Base-by-base conservation (phyloP, 2,797 vertebrate species). In the Glyptemys insculpta region DNA sequence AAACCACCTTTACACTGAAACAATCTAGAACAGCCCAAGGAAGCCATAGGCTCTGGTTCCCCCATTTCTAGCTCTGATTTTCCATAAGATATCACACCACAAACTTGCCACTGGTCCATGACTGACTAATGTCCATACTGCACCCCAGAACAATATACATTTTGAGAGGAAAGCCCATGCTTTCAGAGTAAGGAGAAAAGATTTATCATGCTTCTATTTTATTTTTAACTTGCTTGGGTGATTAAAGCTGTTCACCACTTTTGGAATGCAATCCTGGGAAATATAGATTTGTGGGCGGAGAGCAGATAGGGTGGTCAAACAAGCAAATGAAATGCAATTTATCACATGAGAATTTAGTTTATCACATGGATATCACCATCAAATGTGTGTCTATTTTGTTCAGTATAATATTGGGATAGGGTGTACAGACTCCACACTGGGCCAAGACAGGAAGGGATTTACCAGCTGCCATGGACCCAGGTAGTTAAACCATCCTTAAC, bases 391-490 rank as follows among this genome's bases (percentile, higher is more conserved):
- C 79, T 34, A 53, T 8, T n/a, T 3, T 25, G 21, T 65, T n/a
- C 16, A 65, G 7, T 65, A 65, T 34, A n/a, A n/a, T 68, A 68
- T 37, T 21, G 18, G n/a, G 34, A 31, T 68, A 68, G 15, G 19
- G n/a, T 18, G 16, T 37, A 37, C n/a, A 68, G 65, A 68, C n/a
- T 68, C 18, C n/a, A 37, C 10, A 21, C 34, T 68, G 65, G n/a
- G 10, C 27, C 9, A 68, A 68, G 65, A 68, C 18, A 68, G 27
- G 57, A 59, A 59, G 27, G 57, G 19, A 18, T 68, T 68, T 8
- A 53, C 0, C 0, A 1, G 87, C 50, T 57, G 23, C 7, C 56
- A 44, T 1, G 72, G 41, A 89, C 29, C 52, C 6, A 44, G n/a
- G 23, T 34, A 74, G 29, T 92, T 50, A 72, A 37, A 79, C 12